Evolutionary conservation across 1,140 invertebrate genomes (phyloP), one percentile per base, ranked within the genome.

Genomic region (Apolygus lucorum): DNA sequence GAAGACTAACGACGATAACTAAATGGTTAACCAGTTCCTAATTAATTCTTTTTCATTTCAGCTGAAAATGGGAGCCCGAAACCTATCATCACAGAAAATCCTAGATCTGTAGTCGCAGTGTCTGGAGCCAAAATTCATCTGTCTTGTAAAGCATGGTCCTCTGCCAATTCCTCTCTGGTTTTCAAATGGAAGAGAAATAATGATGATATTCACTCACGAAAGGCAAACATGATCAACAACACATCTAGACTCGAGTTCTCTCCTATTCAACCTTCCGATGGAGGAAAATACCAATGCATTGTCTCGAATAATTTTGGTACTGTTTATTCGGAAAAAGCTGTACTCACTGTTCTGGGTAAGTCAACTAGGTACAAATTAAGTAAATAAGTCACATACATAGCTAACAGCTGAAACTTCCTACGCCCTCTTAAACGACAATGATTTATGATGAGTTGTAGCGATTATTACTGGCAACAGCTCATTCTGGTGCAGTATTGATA

Each of bases 171-270:
- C 66, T 59, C 54, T 11, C 87, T 91, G 77, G 85, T 82, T 69
- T 92, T 96, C 77, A 84, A 86, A 63, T 97, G 95, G 95, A 91
- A 89, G 75, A 92, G 91, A 77, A 91, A 96, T 75, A 93, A 94
- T 79, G 81, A 87, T 49, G 90, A 94, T 76, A 77, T 90, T 17
- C 79, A 79, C 49, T 79, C 68, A 11, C 68, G 70, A 0, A 64
- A 64, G 29, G 68, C 72, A 8, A n/a, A 28, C 4, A 71, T 70
- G 4, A 63, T 67, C 2, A 71, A 73, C 28, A 71, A 71, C 28
- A 85, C 85, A 13, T 91, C 91, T 4, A 77, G 82, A n/a, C 80
- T 95, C 28, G 81, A 86, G 34, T 83, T 96, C 59, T 78, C 78
- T 14, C 88, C 90, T 76, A 84, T 94, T 0, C 85, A 87, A 21